phyloP scores from a whole-genome alignment of 2,888 invertebrate genomes.

The Drosophila atripex region DNA sequence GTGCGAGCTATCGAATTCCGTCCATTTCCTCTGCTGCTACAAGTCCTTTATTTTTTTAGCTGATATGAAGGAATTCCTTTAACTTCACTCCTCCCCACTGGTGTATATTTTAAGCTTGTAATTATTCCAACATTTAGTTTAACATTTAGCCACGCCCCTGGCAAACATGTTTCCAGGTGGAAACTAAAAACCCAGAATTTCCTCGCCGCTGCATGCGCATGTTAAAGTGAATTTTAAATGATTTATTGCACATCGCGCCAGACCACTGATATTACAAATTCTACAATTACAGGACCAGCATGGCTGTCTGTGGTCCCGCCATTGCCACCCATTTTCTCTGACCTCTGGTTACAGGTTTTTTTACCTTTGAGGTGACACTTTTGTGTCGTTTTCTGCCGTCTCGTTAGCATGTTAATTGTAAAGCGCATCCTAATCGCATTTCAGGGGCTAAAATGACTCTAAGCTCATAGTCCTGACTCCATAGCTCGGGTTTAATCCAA shows the following conservation, averaged over 20 bases:
- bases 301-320: conserved; percentile 11
- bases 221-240: conserved; percentile 76
- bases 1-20: conserved; percentile 12
- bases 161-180: too few relatives aligned
- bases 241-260: conserved; percentile 65
- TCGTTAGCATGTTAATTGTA: conserved; percentile 65
- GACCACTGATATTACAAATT: conserved; percentile 52
- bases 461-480: conserved; percentile 10
- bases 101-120: conserved; percentile 76
- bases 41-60: background rate
- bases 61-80: conserved; percentile 9
- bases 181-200: conserved; percentile 37
- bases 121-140: conserved; percentile 77
- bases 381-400: conserved; percentile 25
- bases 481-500: background rate
- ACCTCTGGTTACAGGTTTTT: conserved; percentile 10
- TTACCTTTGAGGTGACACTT: conserved; percentile 7
- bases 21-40: background rate
- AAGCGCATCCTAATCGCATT: conserved; percentile 53
- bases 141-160: conserved; percentile 55
- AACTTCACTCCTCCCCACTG: conserved; percentile 52
- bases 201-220: conserved; percentile 5
- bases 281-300: conserved; percentile 52
- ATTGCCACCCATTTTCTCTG: conserved; percentile 1
- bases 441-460: conserved; percentile 18